These are phyloP conservation scores for Distichodus sexfasciatus DNA, from an alignment of 2,797 vertebrate species.

Conservation along the genomic window DNA sequence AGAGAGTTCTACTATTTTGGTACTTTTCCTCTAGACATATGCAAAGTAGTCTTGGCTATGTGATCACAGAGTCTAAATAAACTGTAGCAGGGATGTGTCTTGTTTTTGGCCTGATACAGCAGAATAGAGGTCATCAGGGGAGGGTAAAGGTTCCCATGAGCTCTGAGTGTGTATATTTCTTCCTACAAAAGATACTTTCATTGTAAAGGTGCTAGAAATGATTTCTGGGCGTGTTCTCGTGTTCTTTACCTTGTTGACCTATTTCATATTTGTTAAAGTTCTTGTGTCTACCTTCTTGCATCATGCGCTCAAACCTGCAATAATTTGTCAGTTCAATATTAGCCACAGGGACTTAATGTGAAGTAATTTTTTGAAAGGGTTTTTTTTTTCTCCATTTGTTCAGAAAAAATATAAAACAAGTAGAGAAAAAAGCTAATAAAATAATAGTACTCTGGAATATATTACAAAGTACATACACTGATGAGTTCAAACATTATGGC, in stretches of 20 bases:
- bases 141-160: not conserved
- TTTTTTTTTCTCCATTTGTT: too few species aligned
- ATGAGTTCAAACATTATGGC: too few species aligned
- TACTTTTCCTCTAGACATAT: constrained; percentile 25
- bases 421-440: too few species aligned
- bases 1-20: constrained; percentile 43
- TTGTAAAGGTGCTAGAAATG: not conserved
- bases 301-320: not conserved
- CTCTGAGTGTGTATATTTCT: not conserved
- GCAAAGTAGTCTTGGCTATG: not conserved
- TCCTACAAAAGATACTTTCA: not conserved
- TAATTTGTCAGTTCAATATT: not conserved
- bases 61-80: not conserved
- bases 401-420: too few species aligned
- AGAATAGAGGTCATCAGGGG: not conserved
- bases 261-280: not conserved
- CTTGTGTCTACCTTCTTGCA: not conserved
- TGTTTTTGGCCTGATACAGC: not conserved
- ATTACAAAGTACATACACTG: too few species aligned
- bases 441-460: too few species aligned
- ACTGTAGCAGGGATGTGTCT: not conserved
- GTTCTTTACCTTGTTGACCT: not conserved
- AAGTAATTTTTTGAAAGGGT: not conserved
- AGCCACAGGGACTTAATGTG: not conserved
- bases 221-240: not conserved